phyloP scores from a whole-genome alignment of 2,888 invertebrate species.

The Julus scanicus region DNA sequence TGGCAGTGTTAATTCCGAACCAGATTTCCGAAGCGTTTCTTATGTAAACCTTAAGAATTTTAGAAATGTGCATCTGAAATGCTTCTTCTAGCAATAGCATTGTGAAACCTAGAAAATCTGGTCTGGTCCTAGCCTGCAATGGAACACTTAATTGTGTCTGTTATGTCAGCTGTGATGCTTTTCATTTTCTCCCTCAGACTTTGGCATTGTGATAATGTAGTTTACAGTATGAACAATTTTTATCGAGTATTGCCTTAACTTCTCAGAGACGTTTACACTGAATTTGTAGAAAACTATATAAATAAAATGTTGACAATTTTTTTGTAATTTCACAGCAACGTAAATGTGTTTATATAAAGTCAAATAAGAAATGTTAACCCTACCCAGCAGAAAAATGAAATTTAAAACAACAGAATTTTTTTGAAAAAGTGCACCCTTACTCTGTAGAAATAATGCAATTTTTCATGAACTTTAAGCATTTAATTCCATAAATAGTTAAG shows the following conservation, averaged over 20 bases:
- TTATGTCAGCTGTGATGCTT: background rate
- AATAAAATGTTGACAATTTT: constrained; percentile 44
- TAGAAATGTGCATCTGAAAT: no score
- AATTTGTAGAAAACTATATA: constrained; percentile 38
- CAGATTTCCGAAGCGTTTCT: background rate
- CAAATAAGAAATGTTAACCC: no score
- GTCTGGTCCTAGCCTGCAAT: background rate
- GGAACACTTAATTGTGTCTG: background rate
- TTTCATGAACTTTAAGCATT: no score
- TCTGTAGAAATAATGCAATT: no score
- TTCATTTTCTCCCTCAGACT: background rate
- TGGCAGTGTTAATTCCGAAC: background rate
- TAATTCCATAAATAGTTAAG: no score
- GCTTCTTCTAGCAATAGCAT: no score
- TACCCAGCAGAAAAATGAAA: no score
- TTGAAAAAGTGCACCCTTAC: no score
- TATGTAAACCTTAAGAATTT: no score
- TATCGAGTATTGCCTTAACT: constrained; percentile 25
- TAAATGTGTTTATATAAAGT: background rate
- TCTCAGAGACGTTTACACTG: constrained; percentile 40
- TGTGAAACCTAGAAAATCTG: no score
- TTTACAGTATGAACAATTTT: constrained; percentile 8
- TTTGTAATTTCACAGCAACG: background rate
- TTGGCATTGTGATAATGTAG: constrained; percentile 6
- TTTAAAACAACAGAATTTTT: no score